A percentile compares a stretch with the other conserved stretches of the same genome.
Conservation (phyloP, 2,888 invertebrate genomes). For the Acrocyrtus sp. region DNA sequence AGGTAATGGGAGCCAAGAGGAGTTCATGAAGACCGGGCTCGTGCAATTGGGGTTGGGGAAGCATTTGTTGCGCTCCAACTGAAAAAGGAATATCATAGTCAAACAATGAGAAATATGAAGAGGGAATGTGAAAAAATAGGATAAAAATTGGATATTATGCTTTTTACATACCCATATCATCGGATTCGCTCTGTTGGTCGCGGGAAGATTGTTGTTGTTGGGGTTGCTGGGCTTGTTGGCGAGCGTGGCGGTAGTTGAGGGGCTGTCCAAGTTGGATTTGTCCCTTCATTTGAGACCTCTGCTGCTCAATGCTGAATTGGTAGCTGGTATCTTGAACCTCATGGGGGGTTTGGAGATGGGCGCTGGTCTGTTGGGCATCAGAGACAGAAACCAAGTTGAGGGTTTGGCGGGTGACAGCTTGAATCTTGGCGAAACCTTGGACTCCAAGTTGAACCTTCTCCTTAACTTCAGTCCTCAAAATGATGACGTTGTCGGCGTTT, state of each 20-base stretch:
- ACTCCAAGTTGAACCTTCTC: conserved; percentile 24
- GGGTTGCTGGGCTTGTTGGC: conserved; percentile 15
- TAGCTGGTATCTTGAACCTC: conserved; percentile 21
- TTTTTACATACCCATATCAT: conserved; percentile 14
- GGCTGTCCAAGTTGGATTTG: conserved; percentile 37
- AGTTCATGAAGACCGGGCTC: conserved; percentile 27
- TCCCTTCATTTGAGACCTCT: conserved; percentile 40
- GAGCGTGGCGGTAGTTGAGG: conserved; percentile 13
- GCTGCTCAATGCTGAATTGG: conserved; percentile 48
- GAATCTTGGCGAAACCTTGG: conserved; percentile 11
- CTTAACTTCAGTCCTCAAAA: conserved; percentile 22
- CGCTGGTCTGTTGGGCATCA: conserved; percentile 16
- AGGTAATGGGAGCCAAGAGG: conserved; percentile 19
- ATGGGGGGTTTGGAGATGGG: conserved; percentile 25
- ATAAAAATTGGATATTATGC: too few species aligned
- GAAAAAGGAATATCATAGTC: too few species aligned
- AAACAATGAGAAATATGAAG: too few species aligned
- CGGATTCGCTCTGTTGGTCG: conserved; percentile 16
- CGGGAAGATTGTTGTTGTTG: conserved; percentile 16
- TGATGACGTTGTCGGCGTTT: conserved; percentile 10
- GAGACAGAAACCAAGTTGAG: conserved; percentile 17
- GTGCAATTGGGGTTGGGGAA: conserved; percentile 18
- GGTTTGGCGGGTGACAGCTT: conserved; percentile 20
- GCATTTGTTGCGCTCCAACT: conserved; percentile 31
- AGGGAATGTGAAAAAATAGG: too few species aligned